phyloP scores from a whole-genome alignment of 2,113 vertebrate genomes.

The Crotalus horridus region DNA sequence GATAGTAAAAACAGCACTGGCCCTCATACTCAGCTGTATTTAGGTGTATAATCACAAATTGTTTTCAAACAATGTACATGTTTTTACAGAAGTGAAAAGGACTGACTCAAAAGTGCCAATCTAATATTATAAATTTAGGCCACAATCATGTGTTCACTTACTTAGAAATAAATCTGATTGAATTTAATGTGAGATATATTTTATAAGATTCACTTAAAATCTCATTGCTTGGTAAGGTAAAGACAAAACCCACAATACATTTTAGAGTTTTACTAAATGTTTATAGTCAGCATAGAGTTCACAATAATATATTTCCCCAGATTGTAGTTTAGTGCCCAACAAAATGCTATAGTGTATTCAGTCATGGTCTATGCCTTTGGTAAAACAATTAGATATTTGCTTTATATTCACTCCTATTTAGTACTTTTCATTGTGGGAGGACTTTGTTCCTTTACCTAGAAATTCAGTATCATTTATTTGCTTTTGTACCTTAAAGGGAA shows the following conservation, averaged over 20 bases:
- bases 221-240: not conserved
- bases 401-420: not conserved
- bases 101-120: constrained; percentile 28
- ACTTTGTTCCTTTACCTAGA: not conserved
- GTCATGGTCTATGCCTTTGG: not conserved
- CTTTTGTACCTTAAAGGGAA: constrained; percentile 38
- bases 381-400: not conserved
- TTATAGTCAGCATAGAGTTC: not conserved
- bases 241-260: not conserved
- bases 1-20: not conserved
- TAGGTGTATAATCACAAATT: not conserved
- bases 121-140: not conserved
- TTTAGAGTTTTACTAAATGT: not conserved
- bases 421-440: not conserved
- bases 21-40: not conserved
- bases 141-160: not conserved
- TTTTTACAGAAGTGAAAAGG: constrained; percentile 2
- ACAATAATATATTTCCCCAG: not conserved
- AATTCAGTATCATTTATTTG: constrained; percentile 2
- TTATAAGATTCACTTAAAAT: not conserved
- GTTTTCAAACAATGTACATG: not conserved
- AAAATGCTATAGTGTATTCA: not conserved
- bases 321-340: not conserved
- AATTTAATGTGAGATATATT: not conserved
- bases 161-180: not conserved